Evolutionary conservation across 2,888 invertebrate species (phyloP).

Genomic region (Strigamia crassipes): DNA sequence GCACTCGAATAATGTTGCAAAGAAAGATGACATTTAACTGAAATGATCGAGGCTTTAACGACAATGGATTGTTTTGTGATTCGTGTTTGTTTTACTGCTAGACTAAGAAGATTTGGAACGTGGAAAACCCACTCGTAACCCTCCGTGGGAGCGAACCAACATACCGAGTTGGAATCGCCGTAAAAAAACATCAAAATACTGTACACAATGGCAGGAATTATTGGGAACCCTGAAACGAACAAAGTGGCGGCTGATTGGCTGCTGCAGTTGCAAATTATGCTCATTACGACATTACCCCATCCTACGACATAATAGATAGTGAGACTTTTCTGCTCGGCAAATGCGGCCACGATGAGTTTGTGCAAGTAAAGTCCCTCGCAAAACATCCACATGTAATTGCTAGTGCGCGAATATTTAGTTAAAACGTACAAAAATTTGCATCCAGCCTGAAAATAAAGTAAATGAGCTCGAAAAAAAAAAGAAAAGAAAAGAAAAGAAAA

Average conservation of each 20-base stretch:
- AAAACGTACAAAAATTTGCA: conserved; percentile 50
- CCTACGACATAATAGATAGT: conserved; percentile 60
- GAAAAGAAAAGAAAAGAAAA: not conserved
- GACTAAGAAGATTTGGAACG: conserved; percentile 58
- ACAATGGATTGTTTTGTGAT: conserved; percentile 46
- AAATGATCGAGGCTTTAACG: not conserved
- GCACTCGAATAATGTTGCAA: conserved; percentile 57
- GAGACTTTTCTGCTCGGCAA: conserved; percentile 59
- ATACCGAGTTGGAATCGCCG: conserved; percentile 54
- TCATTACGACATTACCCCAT: conserved; percentile 59
- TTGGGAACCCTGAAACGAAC: conserved; percentile 56
- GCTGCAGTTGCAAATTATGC: not conserved
- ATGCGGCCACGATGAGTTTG: conserved; percentile 60
- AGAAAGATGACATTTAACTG: conserved; percentile 56
- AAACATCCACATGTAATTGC: conserved; percentile 64
- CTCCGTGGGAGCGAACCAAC: conserved; percentile 57
- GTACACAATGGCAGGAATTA: conserved; percentile 57
- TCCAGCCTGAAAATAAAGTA: conserved; percentile 48
- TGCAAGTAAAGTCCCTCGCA: conserved; percentile 62
- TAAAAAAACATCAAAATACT: conserved; percentile 55
- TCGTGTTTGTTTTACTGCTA: conserved; percentile 54
- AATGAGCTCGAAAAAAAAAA: not conserved
- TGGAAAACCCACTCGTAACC: conserved; percentile 59
- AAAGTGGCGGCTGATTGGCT: not conserved
- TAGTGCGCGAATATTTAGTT: conserved; percentile 57